Conservation (phyloP, 2,113 vertebrate species). For the Phylloscopus trochilus region DNA sequence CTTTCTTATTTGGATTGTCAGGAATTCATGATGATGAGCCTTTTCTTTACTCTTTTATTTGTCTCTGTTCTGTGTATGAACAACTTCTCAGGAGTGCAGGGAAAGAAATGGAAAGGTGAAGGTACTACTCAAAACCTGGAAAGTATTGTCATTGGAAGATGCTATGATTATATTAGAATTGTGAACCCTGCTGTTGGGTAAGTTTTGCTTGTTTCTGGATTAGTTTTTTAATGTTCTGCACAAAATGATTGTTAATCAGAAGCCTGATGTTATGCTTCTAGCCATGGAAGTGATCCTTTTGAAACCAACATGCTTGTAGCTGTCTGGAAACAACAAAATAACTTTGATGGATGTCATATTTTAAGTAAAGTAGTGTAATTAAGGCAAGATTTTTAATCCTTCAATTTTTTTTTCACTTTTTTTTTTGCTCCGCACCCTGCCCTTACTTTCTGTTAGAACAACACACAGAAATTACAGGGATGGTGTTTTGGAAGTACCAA, state of each 20-base stretch:
- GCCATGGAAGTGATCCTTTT: background rate
- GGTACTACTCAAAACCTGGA: slow-evolving; percentile 67
- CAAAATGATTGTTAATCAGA: background rate
- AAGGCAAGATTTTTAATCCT: background rate
- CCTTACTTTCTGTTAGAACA: background rate
- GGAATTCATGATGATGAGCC: background rate
- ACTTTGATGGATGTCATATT: background rate
- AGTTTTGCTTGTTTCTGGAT: slow-evolving; percentile 31
- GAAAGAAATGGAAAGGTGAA: slow-evolving; percentile 55
- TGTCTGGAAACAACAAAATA: background rate
- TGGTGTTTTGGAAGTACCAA: background rate
- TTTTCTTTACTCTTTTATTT: background rate
- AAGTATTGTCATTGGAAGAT: slow-evolving; percentile 74
- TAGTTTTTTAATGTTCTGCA: background rate
- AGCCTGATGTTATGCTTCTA: background rate
- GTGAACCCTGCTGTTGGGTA: slow-evolving; percentile 67
- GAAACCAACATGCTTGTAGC: background rate
- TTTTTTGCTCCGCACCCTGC: accelerated
- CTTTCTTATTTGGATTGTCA: background rate
- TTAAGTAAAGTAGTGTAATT: background rate
- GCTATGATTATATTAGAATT: slow-evolving; percentile 62
- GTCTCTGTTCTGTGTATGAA: background rate
- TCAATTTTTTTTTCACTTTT: background rate
- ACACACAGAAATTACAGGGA: background rate
- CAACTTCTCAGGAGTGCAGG: background rate